Evolutionary conservation across 2,888 invertebrate genomes (phyloP).

Genomic region (Neuroscelio doddi): DNA sequence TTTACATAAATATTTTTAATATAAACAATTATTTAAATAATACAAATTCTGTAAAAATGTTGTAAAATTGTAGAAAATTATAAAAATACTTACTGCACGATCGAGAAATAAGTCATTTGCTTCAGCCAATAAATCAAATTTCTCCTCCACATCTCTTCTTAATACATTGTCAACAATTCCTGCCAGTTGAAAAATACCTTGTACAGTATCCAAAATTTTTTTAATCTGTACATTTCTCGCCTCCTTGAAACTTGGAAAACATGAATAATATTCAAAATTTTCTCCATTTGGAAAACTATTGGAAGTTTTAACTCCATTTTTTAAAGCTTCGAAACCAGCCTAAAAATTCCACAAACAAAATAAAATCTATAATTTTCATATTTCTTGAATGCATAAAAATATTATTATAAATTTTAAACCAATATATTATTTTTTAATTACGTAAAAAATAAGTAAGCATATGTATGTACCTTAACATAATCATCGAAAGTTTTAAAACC

Average conservation of each 20-base stretch:
- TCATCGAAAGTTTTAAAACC: constrained; percentile 66
- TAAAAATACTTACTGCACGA: constrained; percentile 77
- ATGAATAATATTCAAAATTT: constrained; percentile 83
- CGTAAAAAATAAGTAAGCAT: too few relatives aligned
- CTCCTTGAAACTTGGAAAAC: constrained; percentile 83
- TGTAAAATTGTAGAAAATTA: too few relatives aligned
- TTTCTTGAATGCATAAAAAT: neutral
- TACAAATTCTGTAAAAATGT: too few relatives aligned
- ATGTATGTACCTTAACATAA: constrained; percentile 68
- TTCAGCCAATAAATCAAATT: constrained; percentile 85
- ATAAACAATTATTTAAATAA: too few relatives aligned
- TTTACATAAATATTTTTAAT: too few relatives aligned
- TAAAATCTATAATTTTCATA: neutral
- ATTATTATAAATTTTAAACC: too few relatives aligned
- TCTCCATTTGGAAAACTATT: constrained; percentile 82
- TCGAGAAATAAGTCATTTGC: constrained; percentile 89
- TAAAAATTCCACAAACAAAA: constrained; percentile 66
- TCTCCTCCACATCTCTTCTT: constrained; percentile 76
- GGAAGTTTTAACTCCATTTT: constrained; percentile 80
- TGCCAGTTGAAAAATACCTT: constrained; percentile 75
- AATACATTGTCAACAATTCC: constrained; percentile 76
- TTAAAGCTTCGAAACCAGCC: constrained; percentile 79
- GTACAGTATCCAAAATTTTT: constrained; percentile 77
- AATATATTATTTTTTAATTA: too few relatives aligned
- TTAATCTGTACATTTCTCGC: constrained; percentile 78